A percentile compares a stretch with the other conserved stretches of the same genome.
Evolutionary conservation across 2,797 vertebrate species (phyloP).

Genomic region (Bradypodion ventrale): DNA sequence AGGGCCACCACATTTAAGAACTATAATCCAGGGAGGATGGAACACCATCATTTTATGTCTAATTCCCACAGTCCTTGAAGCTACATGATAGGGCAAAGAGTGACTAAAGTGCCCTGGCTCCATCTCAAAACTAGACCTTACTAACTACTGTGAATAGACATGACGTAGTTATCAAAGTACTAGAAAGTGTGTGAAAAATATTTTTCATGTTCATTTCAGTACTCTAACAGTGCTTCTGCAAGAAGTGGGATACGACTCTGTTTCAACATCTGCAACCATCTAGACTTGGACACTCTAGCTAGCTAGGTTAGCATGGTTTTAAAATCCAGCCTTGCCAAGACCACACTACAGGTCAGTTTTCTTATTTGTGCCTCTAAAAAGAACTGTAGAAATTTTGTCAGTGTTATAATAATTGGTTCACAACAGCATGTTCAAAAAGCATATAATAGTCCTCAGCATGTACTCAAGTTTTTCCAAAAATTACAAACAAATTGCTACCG

Average conservation of each 20-base stretch:
- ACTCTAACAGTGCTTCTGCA: slow-evolving; percentile 60
- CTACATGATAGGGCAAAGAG: background rate
- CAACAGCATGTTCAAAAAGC: slow-evolving; percentile 34
- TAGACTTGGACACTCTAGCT: slow-evolving; percentile 33
- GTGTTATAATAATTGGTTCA: background rate
- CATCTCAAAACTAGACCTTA: background rate
- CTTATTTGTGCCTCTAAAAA: slow-evolving; percentile 29
- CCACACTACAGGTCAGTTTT: background rate
- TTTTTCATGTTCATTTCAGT: slow-evolving; percentile 51
- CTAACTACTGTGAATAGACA: background rate
- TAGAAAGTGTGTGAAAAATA: slow-evolving; percentile 36
- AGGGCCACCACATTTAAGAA: background rate
- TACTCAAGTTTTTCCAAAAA: slow-evolving; percentile 32
- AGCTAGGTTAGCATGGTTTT: slow-evolving; percentile 11
- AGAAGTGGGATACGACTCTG: background rate
- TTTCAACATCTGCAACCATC: background rate
- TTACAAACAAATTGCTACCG: slow-evolving; percentile 1
- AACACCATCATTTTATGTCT: background rate
- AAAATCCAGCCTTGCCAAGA: background rate
- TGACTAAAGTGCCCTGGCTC: background rate
- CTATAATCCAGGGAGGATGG: background rate
- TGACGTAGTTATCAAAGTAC: background rate
- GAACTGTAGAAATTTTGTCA: background rate
- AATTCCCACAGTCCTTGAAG: slow-evolving; percentile 2
- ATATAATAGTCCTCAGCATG: slow-evolving; percentile 21